These are phyloP conservation scores for Ormia ochracea DNA, from an alignment of 2,888 invertebrate species.

Conservation along the genomic window DNA sequence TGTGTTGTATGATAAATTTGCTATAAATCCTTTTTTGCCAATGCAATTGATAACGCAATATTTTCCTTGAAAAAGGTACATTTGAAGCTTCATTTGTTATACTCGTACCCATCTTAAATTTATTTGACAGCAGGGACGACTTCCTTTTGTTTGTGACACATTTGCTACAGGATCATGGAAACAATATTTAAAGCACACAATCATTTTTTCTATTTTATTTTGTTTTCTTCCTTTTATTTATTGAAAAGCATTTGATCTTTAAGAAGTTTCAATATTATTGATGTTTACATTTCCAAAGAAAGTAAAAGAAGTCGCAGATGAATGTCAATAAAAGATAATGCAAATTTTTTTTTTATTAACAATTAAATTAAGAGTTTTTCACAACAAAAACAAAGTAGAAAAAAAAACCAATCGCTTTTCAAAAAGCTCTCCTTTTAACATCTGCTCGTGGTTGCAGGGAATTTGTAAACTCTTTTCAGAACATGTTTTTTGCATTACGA, in stretches of 20 bases:
- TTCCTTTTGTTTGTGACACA: conserved; percentile 43
- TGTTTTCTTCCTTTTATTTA: neutral
- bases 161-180: conserved; percentile 20
- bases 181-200: conserved; percentile 6
- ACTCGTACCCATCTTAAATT: conserved; percentile 44
- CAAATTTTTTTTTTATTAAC: conserved; percentile 15
- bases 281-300: conserved; percentile 3
- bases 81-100: conserved; percentile 9
- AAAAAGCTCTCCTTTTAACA: neutral
- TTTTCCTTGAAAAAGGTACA: neutral
- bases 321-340: conserved; percentile 19
- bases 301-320: neutral
- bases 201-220: neutral
- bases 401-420: too few species aligned
- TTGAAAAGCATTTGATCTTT: conserved; percentile 20
- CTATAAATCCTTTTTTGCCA: conserved; percentile 51
- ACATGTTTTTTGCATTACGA: too few species aligned
- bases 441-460: neutral
- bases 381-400: neutral
- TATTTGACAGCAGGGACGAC: conserved; percentile 57
- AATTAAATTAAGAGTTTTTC: neutral
- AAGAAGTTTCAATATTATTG: conserved; percentile 19
- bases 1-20: conserved; percentile 28
- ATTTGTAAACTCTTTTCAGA: neutral
- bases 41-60: neutral